Evolutionary conservation across 2,888 invertebrate species (phyloP).

Genomic region (Tachina fera): DNA sequence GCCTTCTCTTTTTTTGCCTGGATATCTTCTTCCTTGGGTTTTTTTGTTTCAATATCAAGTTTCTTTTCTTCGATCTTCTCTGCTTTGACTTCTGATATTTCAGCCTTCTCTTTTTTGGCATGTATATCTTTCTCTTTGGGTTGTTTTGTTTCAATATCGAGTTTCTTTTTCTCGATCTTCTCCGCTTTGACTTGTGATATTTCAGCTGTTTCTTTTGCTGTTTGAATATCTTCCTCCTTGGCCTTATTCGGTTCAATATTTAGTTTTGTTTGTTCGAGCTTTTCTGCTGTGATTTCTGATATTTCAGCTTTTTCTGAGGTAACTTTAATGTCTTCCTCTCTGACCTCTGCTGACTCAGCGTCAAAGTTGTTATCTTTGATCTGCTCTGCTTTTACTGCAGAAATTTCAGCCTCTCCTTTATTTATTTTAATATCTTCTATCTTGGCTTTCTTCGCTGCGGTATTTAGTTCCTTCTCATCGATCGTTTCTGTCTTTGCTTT

Average conservation of each 20-base stretch:
- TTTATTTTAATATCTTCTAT: conserved; percentile 13
- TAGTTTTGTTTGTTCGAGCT: too few species aligned
- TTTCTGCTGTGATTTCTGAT: too few species aligned
- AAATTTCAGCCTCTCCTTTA: conserved; percentile 40
- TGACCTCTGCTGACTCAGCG: too few species aligned
- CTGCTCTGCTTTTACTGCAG: conserved; percentile 9
- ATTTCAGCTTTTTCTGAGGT: too few species aligned
- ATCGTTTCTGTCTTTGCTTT: conserved; percentile 3
- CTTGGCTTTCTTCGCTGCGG: background rate
- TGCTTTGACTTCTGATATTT: conserved; percentile 23
- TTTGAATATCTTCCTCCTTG: too few species aligned
- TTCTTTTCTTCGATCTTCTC: conserved; percentile 48
- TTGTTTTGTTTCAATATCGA: background rate
- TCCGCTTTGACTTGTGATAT: too few species aligned
- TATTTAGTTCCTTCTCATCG: conserved; percentile 21
- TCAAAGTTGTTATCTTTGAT: conserved; percentile 47
- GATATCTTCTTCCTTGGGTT: conserved; percentile 18
- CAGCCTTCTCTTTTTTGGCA: conserved; percentile 6
- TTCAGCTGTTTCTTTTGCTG: too few species aligned
- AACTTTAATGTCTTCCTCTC: too few species aligned
- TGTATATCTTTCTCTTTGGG: background rate
- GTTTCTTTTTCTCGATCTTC: too few species aligned
- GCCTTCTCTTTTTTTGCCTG: background rate
- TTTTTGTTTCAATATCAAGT: conserved; percentile 43
- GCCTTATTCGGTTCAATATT: too few species aligned